Evolutionary conservation across 2,888 invertebrate species (phyloP).

Genomic region (Cotesia congregata): DNA sequence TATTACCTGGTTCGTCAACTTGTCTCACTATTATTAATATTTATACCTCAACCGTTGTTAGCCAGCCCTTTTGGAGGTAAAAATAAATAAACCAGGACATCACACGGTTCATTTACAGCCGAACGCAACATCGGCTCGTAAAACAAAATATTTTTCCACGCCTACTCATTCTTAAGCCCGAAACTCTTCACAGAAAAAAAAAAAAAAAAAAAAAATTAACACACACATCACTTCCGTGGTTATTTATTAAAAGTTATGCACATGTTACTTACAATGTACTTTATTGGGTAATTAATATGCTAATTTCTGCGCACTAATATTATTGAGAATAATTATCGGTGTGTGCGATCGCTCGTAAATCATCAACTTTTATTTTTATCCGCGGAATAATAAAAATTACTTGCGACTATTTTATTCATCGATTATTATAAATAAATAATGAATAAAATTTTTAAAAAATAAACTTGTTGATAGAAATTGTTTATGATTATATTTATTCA

Average conservation of each 20-base stretch:
- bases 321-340: not conserved
- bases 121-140: not conserved
- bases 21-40: not conserved
- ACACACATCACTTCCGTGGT: not conserved
- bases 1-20: not conserved
- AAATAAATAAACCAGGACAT: not conserved
- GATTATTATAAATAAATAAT: no score
- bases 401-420: no score
- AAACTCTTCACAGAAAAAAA: not conserved
- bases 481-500: not conserved
- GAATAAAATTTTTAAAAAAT: no score
- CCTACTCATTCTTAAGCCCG: not conserved
- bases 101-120: not conserved
- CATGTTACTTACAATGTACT: not conserved
- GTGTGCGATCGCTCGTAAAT: not conserved
- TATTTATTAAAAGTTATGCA: not conserved
- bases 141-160: not conserved
- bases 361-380: not conserved
- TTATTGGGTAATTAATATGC: not conserved
- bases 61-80: not conserved
- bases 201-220: not conserved
- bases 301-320: not conserved
- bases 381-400: no score
- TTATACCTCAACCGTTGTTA: not conserved
- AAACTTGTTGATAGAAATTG: not conserved